Evolutionary conservation across 2,888 invertebrate genomes (phyloP), one percentile per base, ranked within the genome.

Genomic region (Cephus spinipes): DNA sequence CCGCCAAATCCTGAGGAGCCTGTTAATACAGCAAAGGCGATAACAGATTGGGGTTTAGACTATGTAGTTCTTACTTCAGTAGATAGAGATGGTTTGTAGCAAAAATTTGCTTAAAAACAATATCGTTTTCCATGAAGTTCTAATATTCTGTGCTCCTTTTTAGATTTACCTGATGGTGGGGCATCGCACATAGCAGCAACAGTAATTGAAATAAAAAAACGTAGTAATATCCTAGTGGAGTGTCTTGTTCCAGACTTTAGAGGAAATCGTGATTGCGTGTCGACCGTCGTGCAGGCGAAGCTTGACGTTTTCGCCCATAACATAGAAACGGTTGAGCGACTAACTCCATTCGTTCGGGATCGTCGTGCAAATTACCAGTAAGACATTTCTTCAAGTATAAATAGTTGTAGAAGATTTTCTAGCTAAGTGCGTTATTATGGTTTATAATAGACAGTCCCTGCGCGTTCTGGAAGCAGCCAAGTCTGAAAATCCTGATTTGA

Each of bases 251-350:
- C 99, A 0, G 99, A 99, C 92, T 99, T 99, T 92, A 93, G 96
- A 73, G 99, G 98, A 0, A 94, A 97, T 89, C 89, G 95, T 74
- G 93, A 94, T 9, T 94, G 95, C 85, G 95, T 99, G 0, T 94
- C 93, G 87, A 94, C 92, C 0, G 95, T 99, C 79, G 97, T 96
- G 0, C 90, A 93, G 31, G 95, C 97, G 79, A 98, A 98, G 0
- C 93, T 99, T 0, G 99, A 99, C 92, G 99, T 99, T 68, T 99
- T 96, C 91, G 99, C 99, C 0, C 99, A 99, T 92, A 99, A 99
- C 91, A 96, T 99, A 68, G 99, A 99, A 93, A 99, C 99, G 0
- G 98, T 99, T 0, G 97, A 97, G 89, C 93, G 95, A 81, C 92
- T 98, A 68, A 98, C 98, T 73, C 97, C 97, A 6, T 96, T 95